Evolutionary conservation across 1,140 invertebrate species (phyloP), one percentile per base, ranked within the genome.

Genomic region (Musca domestica): DNA sequence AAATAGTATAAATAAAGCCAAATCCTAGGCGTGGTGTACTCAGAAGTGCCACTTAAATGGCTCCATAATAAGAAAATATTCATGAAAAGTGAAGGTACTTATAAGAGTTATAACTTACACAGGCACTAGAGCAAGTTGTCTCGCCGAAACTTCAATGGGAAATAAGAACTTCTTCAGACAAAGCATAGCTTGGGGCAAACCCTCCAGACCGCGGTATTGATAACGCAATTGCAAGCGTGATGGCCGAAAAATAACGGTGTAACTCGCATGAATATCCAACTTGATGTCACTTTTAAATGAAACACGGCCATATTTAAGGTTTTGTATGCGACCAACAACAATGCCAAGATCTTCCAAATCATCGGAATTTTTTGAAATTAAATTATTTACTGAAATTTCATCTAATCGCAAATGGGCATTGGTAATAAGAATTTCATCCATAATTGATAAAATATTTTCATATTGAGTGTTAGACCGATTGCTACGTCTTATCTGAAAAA

Each of bases 201-300:
- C 25, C 52, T 77, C 67, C 1, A 80, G 69, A 0, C 77, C 77
- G 6, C 76, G 72, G 54, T 80, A 76, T 64, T 80, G 77, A 61
- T 78, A 76, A 0, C 74, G 75, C 46, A 80, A 56, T 0, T 72
- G 67, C 1, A 76, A 71, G 0, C 77, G 73, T 17, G 72, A 7
- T 1, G 77, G 77, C 1, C 76, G 74, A 49, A 80, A 76, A 14
- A 80, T 61, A 6, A 80, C 34, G 1, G 73, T 65, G 20, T 71
- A 80, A 1, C 66, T 72, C 7, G 72, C 73, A 34, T 77, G 73
- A 47, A 72, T 72, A 2, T 72, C 70, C 6, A 80, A 52, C 46
- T 71, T 71, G 2, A 17, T 4, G 1, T 64, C 34, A 22, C 73
- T 71, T 46, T 77, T 72, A 14, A 78, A 80, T n/a, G 75, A 74